phyloP scores from a whole-genome alignment of 2,797 vertebrate species.

The Dallia pectoralis region DNA sequence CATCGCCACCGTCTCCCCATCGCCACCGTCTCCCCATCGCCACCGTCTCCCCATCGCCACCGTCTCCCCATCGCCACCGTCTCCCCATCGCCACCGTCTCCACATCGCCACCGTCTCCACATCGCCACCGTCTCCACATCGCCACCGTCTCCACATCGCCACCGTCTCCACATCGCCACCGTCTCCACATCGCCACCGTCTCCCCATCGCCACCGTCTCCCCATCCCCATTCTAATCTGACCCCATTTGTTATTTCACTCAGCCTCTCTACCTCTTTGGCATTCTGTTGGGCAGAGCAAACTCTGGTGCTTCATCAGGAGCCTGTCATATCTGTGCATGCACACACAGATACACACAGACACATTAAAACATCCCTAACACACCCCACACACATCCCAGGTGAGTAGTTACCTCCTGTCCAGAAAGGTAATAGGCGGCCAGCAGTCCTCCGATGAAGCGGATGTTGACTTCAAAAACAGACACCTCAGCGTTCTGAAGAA shows the following conservation, averaged over 20 bases:
- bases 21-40: too few species aligned
- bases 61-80: too few species aligned
- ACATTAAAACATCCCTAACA: too few species aligned
- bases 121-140: too few species aligned
- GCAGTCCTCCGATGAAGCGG: slow-evolving; percentile 94
- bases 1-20: too few species aligned
- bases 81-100: too few species aligned
- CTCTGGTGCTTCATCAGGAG: background rate
- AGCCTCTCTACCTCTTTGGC: background rate
- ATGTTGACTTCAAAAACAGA: slow-evolving; percentile 99
- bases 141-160: too few species aligned
- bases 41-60: too few species aligned
- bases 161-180: too few species aligned
- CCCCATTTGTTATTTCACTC: background rate
- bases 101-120: too few species aligned
- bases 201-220: too few species aligned
- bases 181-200: too few species aligned
- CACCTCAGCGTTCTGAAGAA: slow-evolving; percentile 90
- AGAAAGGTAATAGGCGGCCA: slow-evolving; percentile 95
- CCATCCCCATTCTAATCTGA: background rate
- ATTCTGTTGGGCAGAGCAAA: background rate
- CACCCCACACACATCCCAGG: background rate
- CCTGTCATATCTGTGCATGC: slow-evolving; percentile 5
- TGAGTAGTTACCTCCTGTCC: slow-evolving; percentile 88
- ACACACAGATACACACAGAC: slow-evolving; percentile 16